Evolutionary conservation across 2,113 vertebrate genomes (phyloP).

Genomic region (Perca fluviatilis): DNA sequence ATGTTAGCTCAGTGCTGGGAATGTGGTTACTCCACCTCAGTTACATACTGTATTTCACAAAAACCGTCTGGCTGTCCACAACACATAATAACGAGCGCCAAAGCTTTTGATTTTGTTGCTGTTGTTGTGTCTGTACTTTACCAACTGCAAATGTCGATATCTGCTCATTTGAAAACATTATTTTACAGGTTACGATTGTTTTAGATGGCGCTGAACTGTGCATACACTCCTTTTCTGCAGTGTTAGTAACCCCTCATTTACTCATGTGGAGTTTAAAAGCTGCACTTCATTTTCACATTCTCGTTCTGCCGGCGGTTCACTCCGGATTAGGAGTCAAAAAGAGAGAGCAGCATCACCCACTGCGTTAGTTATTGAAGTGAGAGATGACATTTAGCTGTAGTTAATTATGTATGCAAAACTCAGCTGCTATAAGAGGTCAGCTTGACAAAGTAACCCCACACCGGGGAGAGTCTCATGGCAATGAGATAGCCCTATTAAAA

Average conservation of each 20-base stretch:
- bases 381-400: conserved; percentile 83
- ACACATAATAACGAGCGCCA: conserved; percentile 8
- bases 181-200: conserved; percentile 44
- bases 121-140: conserved; percentile 1
- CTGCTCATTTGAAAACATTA: conserved; percentile 32
- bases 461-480: conserved; percentile 75
- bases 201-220: conserved; percentile 54
- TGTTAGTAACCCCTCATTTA: conserved; percentile 44
- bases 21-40: conserved; percentile 52
- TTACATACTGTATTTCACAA: conserved; percentile 36
- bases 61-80: conserved; percentile 19
- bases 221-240: conserved; percentile 11
- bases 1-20: conserved; percentile 36
- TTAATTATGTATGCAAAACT: conserved; percentile 87
- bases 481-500: conserved; percentile 76
- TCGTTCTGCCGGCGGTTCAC: conserved; percentile 55
- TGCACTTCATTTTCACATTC: conserved; percentile 68
- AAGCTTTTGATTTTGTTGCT: conserved; percentile 14
- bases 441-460: conserved; percentile 82
- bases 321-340: conserved; percentile 74
- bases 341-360: conserved; percentile 76
- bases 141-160: background rate
- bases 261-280: conserved; percentile 63
- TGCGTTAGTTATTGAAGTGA: conserved; percentile 79
- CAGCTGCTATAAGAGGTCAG: conserved; percentile 81